Evolutionary conservation across 1,140 invertebrate genomes (phyloP).

Genomic region (Melipona quadrifasciata): DNA sequence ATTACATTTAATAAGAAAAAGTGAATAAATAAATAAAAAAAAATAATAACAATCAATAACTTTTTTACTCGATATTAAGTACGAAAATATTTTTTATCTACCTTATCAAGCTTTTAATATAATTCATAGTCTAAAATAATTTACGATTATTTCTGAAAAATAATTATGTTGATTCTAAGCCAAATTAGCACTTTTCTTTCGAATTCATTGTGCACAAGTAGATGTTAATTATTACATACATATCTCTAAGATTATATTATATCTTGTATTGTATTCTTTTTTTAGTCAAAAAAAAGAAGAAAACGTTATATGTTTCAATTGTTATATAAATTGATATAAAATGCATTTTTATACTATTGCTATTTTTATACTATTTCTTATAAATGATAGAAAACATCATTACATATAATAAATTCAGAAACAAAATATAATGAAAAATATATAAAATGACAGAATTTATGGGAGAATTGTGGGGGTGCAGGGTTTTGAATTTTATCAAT

Average conservation of each 20-base stretch:
- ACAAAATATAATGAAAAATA: not conserved
- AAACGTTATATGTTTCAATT: not conserved
- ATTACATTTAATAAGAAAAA: not conserved
- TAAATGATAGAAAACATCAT: not conserved
- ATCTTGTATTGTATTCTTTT: not conserved
- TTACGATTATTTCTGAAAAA: not conserved
- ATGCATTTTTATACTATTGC: too few relatives aligned
- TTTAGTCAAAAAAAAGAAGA: not conserved
- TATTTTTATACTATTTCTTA: not conserved
- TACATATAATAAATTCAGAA: not conserved
- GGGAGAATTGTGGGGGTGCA: not conserved
- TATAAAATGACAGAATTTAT: slow-evolving; percentile 15
- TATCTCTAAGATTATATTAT: not conserved
- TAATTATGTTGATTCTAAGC: not conserved
- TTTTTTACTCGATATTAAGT: not conserved
- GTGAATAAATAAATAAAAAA: not conserved
- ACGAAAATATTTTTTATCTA: not conserved
- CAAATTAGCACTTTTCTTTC: not conserved
- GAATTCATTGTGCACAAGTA: not conserved
- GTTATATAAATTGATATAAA: too few relatives aligned
- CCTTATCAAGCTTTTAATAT: not conserved
- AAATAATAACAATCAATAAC: not conserved
- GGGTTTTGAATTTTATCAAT: slow-evolving; percentile 4
- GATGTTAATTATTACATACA: too few relatives aligned
- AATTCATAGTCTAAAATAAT: not conserved